Evolutionary conservation across 2,888 invertebrate genomes (phyloP).

Genomic region (Melieria omissa): DNA sequence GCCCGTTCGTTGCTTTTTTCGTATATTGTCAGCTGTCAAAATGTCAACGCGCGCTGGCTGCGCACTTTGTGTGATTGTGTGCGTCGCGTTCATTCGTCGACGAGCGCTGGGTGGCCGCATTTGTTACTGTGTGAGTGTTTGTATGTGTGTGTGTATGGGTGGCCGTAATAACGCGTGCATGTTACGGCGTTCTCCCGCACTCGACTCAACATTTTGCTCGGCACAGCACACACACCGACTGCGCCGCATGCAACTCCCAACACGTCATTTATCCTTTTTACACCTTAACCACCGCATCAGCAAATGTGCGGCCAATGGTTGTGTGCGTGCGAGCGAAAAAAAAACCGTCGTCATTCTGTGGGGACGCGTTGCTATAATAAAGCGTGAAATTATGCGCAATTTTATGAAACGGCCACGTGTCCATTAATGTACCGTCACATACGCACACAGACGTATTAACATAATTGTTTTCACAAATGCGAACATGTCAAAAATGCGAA

Average conservation of each 20-base stretch:
- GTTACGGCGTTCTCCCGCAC: background rate
- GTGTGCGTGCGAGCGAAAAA: background rate
- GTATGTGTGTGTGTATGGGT: background rate
- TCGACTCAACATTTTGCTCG: constrained; percentile 7
- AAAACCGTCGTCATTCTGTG: background rate
- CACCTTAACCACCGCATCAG: constrained; percentile 14
- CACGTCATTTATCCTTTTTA: constrained; percentile 1
- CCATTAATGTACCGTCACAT: background rate
- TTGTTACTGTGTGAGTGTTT: background rate
- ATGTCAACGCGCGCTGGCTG: background rate
- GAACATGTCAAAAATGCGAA: no score
- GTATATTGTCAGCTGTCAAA: constrained; percentile 7
- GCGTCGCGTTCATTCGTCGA: background rate
- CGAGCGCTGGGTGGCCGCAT: background rate
- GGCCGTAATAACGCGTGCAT: background rate
- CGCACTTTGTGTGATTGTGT: no score
- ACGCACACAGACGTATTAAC: background rate
- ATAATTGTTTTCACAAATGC: no score
- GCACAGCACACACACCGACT: background rate
- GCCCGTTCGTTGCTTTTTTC: no score
- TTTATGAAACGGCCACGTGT: no score
- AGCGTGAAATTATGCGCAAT: background rate
- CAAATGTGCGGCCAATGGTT: background rate
- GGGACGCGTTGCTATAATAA: background rate
- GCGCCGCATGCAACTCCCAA: background rate